Evolutionary conservation across 2,888 invertebrate genomes (phyloP).

Genomic region (Oscheius sp.): DNA sequence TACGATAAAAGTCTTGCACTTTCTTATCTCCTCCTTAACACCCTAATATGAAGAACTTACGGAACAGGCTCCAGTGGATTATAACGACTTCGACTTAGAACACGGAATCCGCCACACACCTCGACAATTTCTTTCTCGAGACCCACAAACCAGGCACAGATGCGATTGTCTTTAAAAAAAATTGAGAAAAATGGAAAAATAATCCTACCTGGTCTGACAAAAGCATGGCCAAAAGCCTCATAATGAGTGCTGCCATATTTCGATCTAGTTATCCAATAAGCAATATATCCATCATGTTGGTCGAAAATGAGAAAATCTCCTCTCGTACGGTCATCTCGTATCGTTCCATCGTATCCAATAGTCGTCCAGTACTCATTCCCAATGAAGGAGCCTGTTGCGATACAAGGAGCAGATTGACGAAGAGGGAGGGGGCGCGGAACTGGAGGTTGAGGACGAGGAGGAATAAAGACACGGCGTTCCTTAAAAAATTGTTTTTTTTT

Average conservation of each 20-base stretch:
- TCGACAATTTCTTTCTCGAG: slow-evolving; percentile 45
- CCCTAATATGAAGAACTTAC: slow-evolving; percentile 22
- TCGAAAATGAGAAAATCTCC: slow-evolving; percentile 52
- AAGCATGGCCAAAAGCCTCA: slow-evolving; percentile 58
- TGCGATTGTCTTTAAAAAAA: neutral
- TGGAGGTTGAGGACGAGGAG: slow-evolving; percentile 22
- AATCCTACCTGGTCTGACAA: slow-evolving; percentile 30
- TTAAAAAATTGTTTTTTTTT: no score
- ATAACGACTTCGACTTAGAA: slow-evolving; percentile 45
- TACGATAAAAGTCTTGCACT: no score
- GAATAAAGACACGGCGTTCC: no score
- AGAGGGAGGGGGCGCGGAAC: slow-evolving; percentile 11
- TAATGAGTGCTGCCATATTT: slow-evolving; percentile 46
- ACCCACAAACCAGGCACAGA: slow-evolving; percentile 57
- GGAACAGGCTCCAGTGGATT: slow-evolving; percentile 43
- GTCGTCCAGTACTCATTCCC: slow-evolving; percentile 59
- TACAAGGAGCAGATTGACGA: no score
- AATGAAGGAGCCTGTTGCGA: slow-evolving; percentile 35
- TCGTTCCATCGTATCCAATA: slow-evolving; percentile 51
- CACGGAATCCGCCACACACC: slow-evolving; percentile 58
- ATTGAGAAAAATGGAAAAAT: no score
- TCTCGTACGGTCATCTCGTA: slow-evolving; percentile 40
- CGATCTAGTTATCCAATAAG: slow-evolving; percentile 56
- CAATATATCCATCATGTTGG: slow-evolving; percentile 44
- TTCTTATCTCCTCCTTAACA: no score